Conservation (phyloP, 2,113 vertebrate species). For the Promerops cafer region DNA sequence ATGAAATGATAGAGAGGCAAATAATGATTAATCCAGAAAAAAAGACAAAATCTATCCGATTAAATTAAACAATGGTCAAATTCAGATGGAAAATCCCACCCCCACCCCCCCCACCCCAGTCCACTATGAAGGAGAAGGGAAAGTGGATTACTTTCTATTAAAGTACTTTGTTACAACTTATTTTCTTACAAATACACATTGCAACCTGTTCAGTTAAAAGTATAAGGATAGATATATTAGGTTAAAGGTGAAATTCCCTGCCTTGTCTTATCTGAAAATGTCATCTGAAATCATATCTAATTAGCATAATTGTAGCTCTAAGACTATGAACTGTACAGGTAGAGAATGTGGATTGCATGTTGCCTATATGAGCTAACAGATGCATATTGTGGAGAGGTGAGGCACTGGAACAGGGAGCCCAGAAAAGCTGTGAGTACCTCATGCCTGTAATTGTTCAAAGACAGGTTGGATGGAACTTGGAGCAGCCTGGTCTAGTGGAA, state of each 20-base stretch:
- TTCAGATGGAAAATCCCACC: neutral
- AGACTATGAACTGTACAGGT: neutral
- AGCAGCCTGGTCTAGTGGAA: neutral
- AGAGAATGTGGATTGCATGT: no score
- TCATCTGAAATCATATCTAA: neutral
- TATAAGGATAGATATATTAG: neutral
- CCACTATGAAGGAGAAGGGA: neutral
- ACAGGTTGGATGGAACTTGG: neutral
- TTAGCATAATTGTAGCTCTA: neutral
- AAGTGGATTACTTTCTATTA: neutral
- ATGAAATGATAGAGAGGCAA: neutral
- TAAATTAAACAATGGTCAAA: neutral
- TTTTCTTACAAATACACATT: neutral
- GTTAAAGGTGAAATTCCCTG: neutral
- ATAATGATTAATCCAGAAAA: neutral
- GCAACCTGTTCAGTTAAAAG: neutral
- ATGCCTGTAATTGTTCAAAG: neutral
- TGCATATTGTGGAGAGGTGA: neutral
- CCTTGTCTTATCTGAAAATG: neutral
- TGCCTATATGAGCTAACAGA: neutral
- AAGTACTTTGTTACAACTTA: neutral
- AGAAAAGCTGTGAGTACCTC: neutral
- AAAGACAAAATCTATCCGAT: neutral
- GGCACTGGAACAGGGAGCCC: neutral
- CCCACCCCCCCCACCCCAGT: no score